A percentile compares a stretch with the other conserved stretches of the same genome.
These are phyloP conservation scores for Corythornis cristatus DNA, from an alignment of 2,113 vertebrate species.

Conservation along the genomic window DNA sequence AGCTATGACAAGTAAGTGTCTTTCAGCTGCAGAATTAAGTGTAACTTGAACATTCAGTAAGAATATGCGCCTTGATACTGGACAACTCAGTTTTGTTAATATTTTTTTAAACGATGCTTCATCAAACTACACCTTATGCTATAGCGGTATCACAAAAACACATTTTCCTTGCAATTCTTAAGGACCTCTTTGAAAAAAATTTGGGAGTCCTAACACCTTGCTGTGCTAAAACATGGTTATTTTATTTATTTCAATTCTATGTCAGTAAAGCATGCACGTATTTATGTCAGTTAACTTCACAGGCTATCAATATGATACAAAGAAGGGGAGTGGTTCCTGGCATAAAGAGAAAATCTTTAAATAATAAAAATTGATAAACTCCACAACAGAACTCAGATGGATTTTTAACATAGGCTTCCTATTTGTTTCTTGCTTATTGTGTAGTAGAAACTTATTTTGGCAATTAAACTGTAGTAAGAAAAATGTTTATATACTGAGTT, in stretches of 20 bases:
- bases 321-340: neutral
- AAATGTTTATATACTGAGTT: neutral
- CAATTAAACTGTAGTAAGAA: neutral
- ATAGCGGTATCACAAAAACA: neutral
- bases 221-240: neutral
- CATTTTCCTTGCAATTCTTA: neutral
- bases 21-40: neutral
- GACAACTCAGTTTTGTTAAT: neutral
- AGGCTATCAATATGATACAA: neutral
- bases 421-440: neutral
- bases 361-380: neutral
- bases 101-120: neutral
- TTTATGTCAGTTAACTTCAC: neutral
- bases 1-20: neutral
- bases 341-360: neutral
- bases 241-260: neutral
- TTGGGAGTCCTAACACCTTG: neutral
- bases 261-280: neutral
- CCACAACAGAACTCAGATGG: neutral
- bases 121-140: neutral
- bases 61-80: neutral
- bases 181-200: neutral
- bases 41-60: neutral
- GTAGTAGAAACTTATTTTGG: neutral
- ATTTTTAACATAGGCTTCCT: neutral